These are phyloP conservation scores for Coracias cyanogaster DNA, from an alignment of 2,797 vertebrate genomes.

Conservation along the genomic window DNA sequence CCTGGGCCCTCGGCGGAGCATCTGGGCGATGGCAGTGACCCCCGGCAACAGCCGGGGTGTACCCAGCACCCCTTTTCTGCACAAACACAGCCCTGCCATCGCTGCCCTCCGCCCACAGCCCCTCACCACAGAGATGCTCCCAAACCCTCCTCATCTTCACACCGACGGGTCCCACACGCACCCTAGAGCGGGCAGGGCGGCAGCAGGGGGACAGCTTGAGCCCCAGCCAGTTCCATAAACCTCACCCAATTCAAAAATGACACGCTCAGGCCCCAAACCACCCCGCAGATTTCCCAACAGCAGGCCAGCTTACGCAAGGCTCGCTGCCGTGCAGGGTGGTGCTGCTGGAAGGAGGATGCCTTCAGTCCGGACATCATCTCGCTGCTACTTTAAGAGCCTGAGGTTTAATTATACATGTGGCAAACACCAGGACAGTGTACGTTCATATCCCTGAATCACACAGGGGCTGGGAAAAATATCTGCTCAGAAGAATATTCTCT, in stretches of 20 bases:
- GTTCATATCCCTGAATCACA: not conserved
- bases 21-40: not conserved
- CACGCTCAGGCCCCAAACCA: not conserved
- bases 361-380: not conserved
- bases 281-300: not conserved
- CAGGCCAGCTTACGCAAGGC: not conserved
- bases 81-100: not conserved
- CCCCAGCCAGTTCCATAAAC: not conserved
- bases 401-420: not conserved
- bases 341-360: not conserved
- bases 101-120: not conserved
- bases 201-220: not conserved
- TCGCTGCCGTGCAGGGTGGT: not conserved
- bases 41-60: not conserved
- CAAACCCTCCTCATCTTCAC: not conserved
- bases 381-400: not conserved
- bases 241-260: not conserved
- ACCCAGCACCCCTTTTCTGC: not conserved
- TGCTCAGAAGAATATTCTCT: not conserved
- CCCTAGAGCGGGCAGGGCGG: fast-evolving
- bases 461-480: not conserved
- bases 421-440: not conserved
- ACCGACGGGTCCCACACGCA: not conserved
- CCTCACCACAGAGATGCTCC: not conserved
- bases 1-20: not conserved